A percentile compares a stretch with the other conserved stretches of the same genome.
Evolutionary conservation across 2,888 invertebrate species (phyloP).

Genomic region (Schizaphis graminum): DNA sequence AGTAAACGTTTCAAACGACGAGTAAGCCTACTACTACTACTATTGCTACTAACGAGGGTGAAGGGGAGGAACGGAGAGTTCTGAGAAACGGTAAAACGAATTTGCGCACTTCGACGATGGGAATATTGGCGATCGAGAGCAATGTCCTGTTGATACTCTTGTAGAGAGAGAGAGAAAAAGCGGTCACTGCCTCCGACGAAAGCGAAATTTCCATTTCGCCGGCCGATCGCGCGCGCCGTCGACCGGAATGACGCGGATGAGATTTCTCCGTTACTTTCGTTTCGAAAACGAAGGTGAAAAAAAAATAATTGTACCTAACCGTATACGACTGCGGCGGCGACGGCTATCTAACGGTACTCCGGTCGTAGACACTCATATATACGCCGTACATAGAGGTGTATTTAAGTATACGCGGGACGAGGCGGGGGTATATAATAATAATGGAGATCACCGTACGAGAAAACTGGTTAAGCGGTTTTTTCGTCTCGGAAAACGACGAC

Average conservation of each 20-base stretch:
- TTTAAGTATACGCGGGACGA: background rate
- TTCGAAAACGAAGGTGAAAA: conserved; percentile 66
- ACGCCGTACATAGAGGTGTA: background rate
- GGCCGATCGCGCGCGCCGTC: conserved; percentile 35
- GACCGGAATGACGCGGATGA: conserved; percentile 60
- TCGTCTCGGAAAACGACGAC: conserved; percentile 14
- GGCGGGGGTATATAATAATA: background rate
- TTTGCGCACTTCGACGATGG: background rate
- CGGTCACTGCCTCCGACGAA: conserved; percentile 57
- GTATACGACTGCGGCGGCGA: background rate
- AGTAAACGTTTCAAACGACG: background rate
- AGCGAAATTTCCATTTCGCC: conserved; percentile 64
- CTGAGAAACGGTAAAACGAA: background rate
- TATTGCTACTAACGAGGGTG: background rate
- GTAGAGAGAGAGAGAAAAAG: background rate
- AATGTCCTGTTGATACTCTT: background rate
- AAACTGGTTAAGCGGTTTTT: conserved; percentile 44
- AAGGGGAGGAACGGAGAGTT: background rate
- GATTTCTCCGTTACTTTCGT: conserved; percentile 66
- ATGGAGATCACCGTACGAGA: conserved; percentile 45
- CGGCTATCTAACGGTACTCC: conserved; percentile 17
- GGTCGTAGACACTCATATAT: conserved; percentile 18
- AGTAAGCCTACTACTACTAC: background rate
- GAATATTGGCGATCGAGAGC: background rate
- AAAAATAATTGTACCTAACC: conserved; percentile 43